Conservation (phyloP, 2,113 vertebrate genomes). For the Panthera leo region DNA sequence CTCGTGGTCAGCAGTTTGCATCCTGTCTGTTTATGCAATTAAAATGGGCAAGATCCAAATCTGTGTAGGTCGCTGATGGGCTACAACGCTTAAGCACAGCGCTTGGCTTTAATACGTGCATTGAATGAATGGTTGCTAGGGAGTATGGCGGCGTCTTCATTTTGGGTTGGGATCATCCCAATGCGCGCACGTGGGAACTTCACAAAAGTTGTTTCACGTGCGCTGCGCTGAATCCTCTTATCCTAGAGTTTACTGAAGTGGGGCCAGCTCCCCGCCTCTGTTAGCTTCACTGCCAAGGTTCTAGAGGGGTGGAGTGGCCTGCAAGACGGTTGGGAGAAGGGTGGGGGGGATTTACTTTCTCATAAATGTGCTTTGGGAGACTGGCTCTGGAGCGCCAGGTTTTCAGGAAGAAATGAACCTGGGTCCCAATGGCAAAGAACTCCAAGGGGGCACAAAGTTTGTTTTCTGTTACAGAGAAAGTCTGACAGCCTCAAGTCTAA, state of each 20-base stretch:
- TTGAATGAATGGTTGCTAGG: constrained; percentile 49
- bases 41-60: not conserved
- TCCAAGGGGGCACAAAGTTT: not conserved
- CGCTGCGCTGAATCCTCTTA: constrained; percentile 51
- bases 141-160: not conserved
- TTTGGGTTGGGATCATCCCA: constrained; percentile 23
- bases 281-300: constrained; percentile 48
- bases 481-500: not conserved
- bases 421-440: not conserved
- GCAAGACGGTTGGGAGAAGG: constrained; percentile 51
- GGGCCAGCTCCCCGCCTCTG: constrained; percentile 62
- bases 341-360: constrained; percentile 50
- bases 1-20: not conserved
- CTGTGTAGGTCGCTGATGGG: not conserved
- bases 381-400: not conserved
- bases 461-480: not conserved
- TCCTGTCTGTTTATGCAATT: not conserved
- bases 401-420: constrained; percentile 43
- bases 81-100: not conserved
- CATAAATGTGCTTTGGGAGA: constrained; percentile 53
- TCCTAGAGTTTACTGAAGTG: constrained; percentile 58
- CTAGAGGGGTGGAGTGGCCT: constrained; percentile 66
- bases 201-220: constrained; percentile 60
- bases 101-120: not conserved
- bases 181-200: constrained; percentile 57